Conservation (phyloP, 2,888 invertebrate species). For the Acanthosepion esculentum region DNA sequence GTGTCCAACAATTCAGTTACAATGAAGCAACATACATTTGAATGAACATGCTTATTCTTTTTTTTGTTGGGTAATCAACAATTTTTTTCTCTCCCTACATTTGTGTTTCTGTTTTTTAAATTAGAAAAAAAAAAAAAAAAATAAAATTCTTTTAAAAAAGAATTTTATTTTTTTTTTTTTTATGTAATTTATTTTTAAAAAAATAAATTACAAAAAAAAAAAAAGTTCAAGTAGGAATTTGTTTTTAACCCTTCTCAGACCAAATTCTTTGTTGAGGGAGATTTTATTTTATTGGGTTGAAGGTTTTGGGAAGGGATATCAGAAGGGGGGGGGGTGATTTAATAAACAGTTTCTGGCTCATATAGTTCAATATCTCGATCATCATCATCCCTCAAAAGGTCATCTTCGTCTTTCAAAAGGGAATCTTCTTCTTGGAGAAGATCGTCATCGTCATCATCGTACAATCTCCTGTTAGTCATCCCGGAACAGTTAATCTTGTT, state of each 20-base stretch:
- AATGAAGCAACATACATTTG: neutral
- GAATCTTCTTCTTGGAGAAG: conserved; percentile 20
- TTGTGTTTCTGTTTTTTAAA: neutral
- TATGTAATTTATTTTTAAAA: too few relatives aligned
- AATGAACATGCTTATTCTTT: conserved; percentile 8
- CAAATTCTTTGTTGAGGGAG: neutral
- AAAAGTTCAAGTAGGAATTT: too few relatives aligned
- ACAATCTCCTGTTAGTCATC: neutral
- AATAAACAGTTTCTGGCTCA: neutral
- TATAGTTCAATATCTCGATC: conserved; percentile 21
- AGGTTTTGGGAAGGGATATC: neutral
- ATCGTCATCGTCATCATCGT: neutral
- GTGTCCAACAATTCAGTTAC: conserved; percentile 15
- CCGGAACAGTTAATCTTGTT: neutral
- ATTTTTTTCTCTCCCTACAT: neutral
- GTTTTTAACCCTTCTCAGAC: neutral
- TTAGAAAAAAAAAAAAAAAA: neutral
- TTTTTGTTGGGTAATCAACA: neutral
- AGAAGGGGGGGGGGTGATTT: neutral
- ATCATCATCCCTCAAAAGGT: neutral
- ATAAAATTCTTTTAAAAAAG: neutral
- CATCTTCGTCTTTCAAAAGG: conserved; percentile 2
- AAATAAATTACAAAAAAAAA: too few relatives aligned
- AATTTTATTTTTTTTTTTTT: too few relatives aligned
- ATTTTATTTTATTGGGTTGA: neutral